Conservation (phyloP, 2,113 vertebrate genomes). For the Spea bombifrons region DNA sequence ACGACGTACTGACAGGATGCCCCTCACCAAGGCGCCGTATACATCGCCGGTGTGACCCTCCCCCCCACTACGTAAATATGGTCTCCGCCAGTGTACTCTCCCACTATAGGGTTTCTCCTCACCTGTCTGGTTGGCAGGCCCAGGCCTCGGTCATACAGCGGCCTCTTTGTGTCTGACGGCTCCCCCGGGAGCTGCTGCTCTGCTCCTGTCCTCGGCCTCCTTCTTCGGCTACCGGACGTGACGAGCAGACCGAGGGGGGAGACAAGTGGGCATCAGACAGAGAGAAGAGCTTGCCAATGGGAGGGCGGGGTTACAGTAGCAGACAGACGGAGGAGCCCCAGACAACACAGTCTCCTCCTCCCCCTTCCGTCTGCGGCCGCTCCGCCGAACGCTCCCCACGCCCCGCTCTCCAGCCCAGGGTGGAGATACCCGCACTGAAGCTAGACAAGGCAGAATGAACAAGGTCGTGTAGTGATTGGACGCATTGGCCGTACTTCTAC, state of each 20-base stretch:
- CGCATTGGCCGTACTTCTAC: neutral
- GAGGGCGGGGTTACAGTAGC: conserved; percentile 14
- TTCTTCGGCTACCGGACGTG: conserved; percentile 39
- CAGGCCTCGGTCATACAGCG: conserved; percentile 30
- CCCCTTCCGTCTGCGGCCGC: neutral
- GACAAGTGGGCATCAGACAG: conserved; percentile 2
- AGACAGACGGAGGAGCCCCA: conserved; percentile 23
- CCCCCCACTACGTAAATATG: neutral
- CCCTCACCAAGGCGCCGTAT: too few relatives aligned
- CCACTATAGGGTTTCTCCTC: conserved; percentile 4
- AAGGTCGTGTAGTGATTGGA: neutral
- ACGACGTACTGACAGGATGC: too few relatives aligned
- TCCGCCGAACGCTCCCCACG: neutral
- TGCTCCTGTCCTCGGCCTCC: conserved; percentile 11
- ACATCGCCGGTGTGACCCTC: too few relatives aligned
- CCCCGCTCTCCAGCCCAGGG: neutral
- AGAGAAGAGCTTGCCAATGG: neutral
- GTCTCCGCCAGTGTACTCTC: neutral
- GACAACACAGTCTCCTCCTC: conserved; percentile 37
- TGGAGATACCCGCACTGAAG: neutral
- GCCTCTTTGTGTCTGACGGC: conserved; percentile 41
- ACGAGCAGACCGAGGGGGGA: conserved; percentile 30
- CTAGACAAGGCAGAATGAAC: too few relatives aligned
- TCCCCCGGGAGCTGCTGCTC: conserved; percentile 29
- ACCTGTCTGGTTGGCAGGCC: conserved; percentile 19